Evolutionary conservation across 2,888 invertebrate genomes (phyloP).

Genomic region (Parelbella ahira): DNA sequence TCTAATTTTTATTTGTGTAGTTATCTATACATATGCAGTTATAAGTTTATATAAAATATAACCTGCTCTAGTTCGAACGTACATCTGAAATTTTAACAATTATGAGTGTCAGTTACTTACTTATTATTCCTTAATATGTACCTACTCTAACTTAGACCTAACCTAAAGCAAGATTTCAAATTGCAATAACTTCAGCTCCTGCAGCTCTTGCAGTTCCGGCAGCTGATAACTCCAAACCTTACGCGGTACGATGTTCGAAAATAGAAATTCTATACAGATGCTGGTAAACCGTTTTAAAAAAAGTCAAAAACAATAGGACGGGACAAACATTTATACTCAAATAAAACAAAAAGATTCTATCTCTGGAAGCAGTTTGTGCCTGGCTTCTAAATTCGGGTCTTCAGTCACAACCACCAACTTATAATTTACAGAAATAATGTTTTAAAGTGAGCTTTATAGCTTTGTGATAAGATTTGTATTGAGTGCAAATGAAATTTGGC

Average conservation of each 20-base stretch:
- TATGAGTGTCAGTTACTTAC: no score
- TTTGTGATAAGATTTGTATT: conserved; percentile 13
- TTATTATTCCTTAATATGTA: no score
- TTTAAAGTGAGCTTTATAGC: conserved; percentile 27
- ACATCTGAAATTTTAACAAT: no score
- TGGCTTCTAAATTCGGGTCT: conserved; percentile 53
- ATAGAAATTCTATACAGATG: conserved; percentile 24
- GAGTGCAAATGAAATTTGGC: conserved; percentile 35
- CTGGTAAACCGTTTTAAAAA: conserved; percentile 29
- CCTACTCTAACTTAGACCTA: no score
- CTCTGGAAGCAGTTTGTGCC: conserved; percentile 43
- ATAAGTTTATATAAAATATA: no score
- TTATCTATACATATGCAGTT: no score
- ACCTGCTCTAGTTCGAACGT: no score
- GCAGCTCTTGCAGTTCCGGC: no score
- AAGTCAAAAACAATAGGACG: conserved; percentile 29
- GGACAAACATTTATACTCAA: conserved; percentile 38
- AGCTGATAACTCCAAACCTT: background rate
- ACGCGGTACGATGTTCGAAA: conserved; percentile 17
- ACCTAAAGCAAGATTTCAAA: no score
- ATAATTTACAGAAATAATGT: background rate
- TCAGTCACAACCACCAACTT: conserved; percentile 35
- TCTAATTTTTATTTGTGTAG: no score
- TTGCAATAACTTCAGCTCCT: no score
- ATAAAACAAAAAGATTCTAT: conserved; percentile 45